A percentile compares a stretch with the other conserved stretches of the same genome.
These are phyloP conservation scores for Podarcis raffonei DNA, from an alignment of 2,113 vertebrate species.

Conservation along the genomic window DNA sequence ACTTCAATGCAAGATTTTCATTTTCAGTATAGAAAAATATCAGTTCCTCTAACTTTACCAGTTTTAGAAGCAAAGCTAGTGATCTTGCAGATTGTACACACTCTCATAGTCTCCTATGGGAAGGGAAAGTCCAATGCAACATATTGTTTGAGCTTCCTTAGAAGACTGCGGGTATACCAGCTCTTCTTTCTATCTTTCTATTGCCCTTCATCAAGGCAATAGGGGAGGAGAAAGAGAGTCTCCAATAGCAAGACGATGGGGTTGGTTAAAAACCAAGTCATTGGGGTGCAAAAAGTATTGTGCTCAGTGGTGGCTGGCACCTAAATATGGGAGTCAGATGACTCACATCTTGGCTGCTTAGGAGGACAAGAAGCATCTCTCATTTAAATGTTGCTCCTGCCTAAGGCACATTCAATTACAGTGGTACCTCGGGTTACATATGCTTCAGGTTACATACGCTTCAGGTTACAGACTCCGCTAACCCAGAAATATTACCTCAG, in stretches of 20 bases:
- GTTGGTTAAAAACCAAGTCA: neutral
- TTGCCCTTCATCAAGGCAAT: neutral
- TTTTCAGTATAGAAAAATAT: slow-evolving; percentile 60
- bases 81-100: neutral
- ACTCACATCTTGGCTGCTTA: neutral
- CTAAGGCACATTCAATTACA: neutral
- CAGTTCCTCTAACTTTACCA: slow-evolving; percentile 55
- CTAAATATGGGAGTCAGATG: too few species aligned
- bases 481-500: too few species aligned
- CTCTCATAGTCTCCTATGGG: neutral
- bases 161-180: neutral
- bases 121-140: neutral
- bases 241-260: neutral
- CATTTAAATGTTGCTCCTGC: neutral
- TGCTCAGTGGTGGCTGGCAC: neutral
- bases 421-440: too few species aligned
- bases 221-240: neutral
- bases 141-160: neutral
- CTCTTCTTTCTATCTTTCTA: neutral
- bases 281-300: neutral
- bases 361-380: neutral
- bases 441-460: too few species aligned
- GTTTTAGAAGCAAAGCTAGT: slow-evolving; percentile 39
- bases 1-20: slow-evolving; percentile 56
- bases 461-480: too few species aligned